Evolutionary conservation across 2,113 vertebrate species (phyloP).

Genomic region (Athene noctua): DNA sequence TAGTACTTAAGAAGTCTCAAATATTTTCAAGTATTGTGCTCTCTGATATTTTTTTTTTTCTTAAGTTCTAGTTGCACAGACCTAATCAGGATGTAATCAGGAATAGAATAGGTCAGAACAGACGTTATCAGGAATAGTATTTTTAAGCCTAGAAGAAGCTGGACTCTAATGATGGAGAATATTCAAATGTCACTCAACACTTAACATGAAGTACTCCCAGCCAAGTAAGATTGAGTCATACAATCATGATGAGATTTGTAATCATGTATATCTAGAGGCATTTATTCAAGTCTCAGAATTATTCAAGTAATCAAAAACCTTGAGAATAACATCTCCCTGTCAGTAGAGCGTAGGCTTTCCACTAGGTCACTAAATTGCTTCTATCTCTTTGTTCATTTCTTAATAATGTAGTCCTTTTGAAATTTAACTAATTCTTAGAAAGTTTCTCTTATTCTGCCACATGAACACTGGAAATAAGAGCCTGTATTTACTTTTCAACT

Average conservation of each 20-base stretch:
- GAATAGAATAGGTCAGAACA: not conserved
- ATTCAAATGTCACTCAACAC: not conserved
- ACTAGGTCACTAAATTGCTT: not conserved
- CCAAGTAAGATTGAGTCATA: not conserved
- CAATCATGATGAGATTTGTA: not conserved
- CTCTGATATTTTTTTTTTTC: not conserved
- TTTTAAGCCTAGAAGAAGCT: not conserved
- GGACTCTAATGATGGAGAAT: not conserved
- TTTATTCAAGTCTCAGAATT: not conserved
- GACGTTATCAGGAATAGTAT: not conserved
- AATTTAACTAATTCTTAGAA: not conserved
- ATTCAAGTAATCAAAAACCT: not conserved
- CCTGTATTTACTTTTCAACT: not conserved
- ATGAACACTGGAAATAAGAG: not conserved
- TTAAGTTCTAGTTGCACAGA: not conserved
- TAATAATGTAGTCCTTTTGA: not conserved
- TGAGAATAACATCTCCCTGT: not conserved
- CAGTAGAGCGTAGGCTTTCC: not conserved
- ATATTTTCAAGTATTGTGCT: not conserved
- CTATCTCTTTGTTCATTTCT: not conserved
- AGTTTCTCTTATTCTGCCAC: not conserved
- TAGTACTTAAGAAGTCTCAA: not conserved
- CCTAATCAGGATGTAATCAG: not conserved
- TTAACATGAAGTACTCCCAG: not conserved
- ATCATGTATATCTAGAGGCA: not conserved